A percentile compares a stretch with the other conserved stretches of the same genome.
phyloP scores from a whole-genome alignment of 2,888 invertebrate genomes.

The Osmoderma eremita region DNA sequence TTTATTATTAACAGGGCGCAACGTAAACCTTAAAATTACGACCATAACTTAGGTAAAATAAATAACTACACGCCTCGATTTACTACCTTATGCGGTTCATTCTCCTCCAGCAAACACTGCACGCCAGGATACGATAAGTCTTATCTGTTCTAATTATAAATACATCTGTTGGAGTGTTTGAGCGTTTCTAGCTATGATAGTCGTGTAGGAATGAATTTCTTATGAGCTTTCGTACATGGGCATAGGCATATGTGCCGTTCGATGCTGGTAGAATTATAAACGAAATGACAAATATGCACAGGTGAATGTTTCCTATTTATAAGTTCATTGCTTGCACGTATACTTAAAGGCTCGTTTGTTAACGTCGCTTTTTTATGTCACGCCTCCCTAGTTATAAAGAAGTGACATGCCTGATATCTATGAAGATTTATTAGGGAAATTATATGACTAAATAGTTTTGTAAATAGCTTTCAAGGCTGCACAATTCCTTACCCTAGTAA shows the following conservation, averaged over 20 bases:
- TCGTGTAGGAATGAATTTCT: constrained; percentile 15
- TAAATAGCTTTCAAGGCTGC: neutral
- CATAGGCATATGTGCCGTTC: constrained; percentile 17
- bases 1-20: constrained; percentile 32
- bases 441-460: constrained; percentile 17
- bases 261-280: constrained; percentile 34
- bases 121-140: constrained; percentile 18
- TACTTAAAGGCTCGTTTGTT: constrained; percentile 26
- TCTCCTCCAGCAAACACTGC: neutral
- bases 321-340: constrained; percentile 32
- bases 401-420: constrained; percentile 12
- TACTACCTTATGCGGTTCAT: constrained; percentile 23
- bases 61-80: constrained; percentile 6
- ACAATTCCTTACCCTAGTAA: too few relatives aligned
- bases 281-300: constrained; percentile 39
- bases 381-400: constrained; percentile 25
- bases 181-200: constrained; percentile 22
- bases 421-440: constrained; percentile 27
- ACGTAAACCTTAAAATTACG: constrained; percentile 30
- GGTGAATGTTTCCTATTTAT: constrained; percentile 39
- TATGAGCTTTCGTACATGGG: neutral
- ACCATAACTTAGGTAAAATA: constrained; percentile 18
- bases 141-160: constrained; percentile 32
- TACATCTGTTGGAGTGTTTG: constrained; percentile 28
- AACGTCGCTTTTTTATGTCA: constrained; percentile 16